Evolutionary conservation across 2,888 invertebrate genomes (phyloP).

Genomic region (Pandemis corylana): DNA sequence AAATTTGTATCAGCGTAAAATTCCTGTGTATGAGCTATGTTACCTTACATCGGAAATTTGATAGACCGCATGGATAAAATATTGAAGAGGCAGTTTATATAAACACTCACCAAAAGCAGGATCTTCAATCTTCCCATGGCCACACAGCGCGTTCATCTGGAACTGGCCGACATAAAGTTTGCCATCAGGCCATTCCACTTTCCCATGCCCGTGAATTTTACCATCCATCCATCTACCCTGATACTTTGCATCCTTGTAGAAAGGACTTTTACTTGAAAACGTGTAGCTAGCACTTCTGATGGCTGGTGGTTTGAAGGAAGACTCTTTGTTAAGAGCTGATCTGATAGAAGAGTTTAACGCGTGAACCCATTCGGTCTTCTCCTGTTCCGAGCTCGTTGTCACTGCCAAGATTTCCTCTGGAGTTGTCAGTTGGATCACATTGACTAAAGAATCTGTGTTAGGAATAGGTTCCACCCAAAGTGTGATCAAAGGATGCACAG

Average conservation of each 20-base stretch:
- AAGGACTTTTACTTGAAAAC: constrained; percentile 88
- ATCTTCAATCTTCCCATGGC: constrained; percentile 88
- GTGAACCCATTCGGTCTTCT: constrained; percentile 92
- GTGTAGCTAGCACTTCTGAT: constrained; percentile 89
- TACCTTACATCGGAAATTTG: neutral
- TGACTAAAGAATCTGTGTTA: constrained; percentile 87
- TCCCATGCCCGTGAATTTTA: constrained; percentile 93
- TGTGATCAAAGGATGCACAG: constrained; percentile 88
- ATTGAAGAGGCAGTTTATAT: neutral
- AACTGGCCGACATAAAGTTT: constrained; percentile 93
- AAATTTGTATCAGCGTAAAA: neutral
- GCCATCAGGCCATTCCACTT: constrained; percentile 92
- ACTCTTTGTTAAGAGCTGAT: constrained; percentile 86
- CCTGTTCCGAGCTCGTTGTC: constrained; percentile 86
- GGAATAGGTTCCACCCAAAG: constrained; percentile 92
- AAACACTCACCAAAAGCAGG: constrained; percentile 82
- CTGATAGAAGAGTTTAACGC: constrained; percentile 90
- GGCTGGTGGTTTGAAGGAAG: constrained; percentile 87
- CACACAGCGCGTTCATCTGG: constrained; percentile 89
- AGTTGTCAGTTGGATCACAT: constrained; percentile 88
- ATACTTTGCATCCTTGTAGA: constrained; percentile 92
- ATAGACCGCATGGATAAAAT: neutral
- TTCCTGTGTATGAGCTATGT: neutral
- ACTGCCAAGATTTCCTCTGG: constrained; percentile 92
- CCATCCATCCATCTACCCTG: constrained; percentile 93